These are phyloP conservation scores for Scaptodrosophila latifasciaeformis DNA, from an alignment of 2,888 invertebrate genomes.

Conservation along the genomic window DNA sequence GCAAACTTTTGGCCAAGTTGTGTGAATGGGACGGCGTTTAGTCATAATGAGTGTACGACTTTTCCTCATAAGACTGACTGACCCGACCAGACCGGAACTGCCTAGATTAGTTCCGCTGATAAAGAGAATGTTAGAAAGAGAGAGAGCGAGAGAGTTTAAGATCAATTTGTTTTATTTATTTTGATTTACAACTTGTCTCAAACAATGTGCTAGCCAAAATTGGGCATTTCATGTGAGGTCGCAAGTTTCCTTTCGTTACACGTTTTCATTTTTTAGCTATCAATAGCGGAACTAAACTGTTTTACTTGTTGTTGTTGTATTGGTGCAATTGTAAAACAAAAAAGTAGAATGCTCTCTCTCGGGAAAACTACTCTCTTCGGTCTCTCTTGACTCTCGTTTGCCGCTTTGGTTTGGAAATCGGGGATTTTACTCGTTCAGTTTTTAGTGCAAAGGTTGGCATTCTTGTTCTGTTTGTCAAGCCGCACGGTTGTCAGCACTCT, in stretches of 20 bases:
- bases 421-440: constrained; percentile 54
- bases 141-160: not conserved
- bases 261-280: constrained; percentile 30
- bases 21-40: too few species aligned
- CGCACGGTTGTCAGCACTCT: constrained; percentile 68
- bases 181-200: too few species aligned
- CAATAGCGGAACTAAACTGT: constrained; percentile 31
- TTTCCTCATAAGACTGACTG: too few species aligned
- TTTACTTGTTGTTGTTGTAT: not conserved
- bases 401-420: constrained; percentile 14
- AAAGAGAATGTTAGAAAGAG: not conserved
- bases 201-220: not conserved
- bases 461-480: constrained; percentile 75
- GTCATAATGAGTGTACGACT: not conserved
- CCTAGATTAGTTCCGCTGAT: not conserved
- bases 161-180: too few species aligned
- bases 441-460: constrained; percentile 71
- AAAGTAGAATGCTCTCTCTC: not conserved
- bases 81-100: not conserved
- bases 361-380: not conserved
- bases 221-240: constrained; percentile 13
- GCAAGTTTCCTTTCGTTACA: constrained; percentile 40
- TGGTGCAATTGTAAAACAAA: too few species aligned
- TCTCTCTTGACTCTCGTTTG: not conserved
- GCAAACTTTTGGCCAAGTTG: too few species aligned